Evolutionary conservation across 30 jellyfish, hydroid and myxozoan genomes (phyloP), one percentile per base, ranked within the genome.

Genomic region (Catostylus mosaicus): DNA sequence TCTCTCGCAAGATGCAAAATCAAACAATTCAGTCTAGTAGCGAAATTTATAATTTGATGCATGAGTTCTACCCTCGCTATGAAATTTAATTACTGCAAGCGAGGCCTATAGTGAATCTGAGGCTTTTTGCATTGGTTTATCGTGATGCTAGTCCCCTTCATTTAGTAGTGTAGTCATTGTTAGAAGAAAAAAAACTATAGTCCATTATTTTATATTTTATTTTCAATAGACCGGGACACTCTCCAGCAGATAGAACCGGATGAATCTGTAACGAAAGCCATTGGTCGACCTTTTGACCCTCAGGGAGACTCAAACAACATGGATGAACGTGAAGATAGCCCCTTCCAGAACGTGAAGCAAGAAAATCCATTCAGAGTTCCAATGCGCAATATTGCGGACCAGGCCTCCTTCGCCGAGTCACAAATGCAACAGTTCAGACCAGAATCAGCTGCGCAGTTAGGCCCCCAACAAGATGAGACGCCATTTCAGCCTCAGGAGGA

Each of bases 271-370:
- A 82, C 92, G 14, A 82, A 70, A 46, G 92, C 92, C 8, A 82
- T 82, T 57, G 92, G 92, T 16, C 85, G 92, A 40, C 92, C 92
- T 24, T 82, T 82, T 69, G 64, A 82, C 36, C 92, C 92, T 9
- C 86, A 69, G 9, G 62, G 75, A 23, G 80, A 37, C 3, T 56
- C 64, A 51, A 54, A 64, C 18, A 57, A 70, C 23, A 82, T 82
- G 92, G 92, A 82, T 54, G 80, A 70, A 35, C 92, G n/a, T 34
- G 74, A 82, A 26, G 92, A 82, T 75, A 82, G 86, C 48, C 92
- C 92, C 3, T 82, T 82, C 46, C 92, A 82, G 30, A 65, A 59
- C 10, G 86, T 82, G 9, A 68, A 40, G 24, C 92, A 82, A 82
- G 92, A 82, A 56, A 82, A 50, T 63, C 92, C 92, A 6, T 82